phyloP scores from a whole-genome alignment of 2,113 vertebrate species.

The Shinisaurus crocodilurus region DNA sequence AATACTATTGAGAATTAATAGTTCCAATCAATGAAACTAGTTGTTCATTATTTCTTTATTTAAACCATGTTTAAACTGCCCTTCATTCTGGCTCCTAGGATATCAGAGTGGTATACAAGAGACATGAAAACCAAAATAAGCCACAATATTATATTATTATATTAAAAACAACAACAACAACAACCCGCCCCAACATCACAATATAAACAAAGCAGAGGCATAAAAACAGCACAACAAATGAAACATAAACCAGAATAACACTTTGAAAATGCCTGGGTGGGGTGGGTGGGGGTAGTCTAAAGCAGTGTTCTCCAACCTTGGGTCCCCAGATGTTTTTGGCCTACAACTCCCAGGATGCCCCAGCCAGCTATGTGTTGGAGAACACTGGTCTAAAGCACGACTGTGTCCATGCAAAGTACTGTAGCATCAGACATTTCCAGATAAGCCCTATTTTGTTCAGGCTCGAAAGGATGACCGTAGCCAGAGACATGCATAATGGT shows the following conservation, averaged over 20 bases:
- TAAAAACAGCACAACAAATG: not conserved
- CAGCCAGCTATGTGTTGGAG: no score
- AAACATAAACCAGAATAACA: not conserved
- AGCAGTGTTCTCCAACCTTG: no score
- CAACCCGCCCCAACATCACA: not conserved
- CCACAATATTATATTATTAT: not conserved
- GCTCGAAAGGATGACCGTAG: not conserved
- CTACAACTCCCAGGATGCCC: no score
- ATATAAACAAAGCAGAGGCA: not conserved
- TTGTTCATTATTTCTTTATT: not conserved
- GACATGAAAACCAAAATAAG: not conserved
- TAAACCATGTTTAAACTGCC: not conserved
- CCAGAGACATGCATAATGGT: not conserved
- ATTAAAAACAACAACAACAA: not conserved
- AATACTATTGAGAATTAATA: not conserved
- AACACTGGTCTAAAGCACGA: no score
- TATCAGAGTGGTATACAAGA: not conserved
- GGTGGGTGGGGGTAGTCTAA: no score
- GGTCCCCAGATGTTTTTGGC: no score
- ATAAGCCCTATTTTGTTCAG: no score
- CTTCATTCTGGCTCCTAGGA: not conserved
- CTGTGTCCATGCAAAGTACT: no score
- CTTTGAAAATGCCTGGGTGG: not conserved
- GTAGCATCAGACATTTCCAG: no score
- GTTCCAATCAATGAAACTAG: not conserved